These are phyloP conservation scores for Eurystomus glaucurus DNA, from an alignment of 2,797 vertebrate genomes.

Conservation along the genomic window DNA sequence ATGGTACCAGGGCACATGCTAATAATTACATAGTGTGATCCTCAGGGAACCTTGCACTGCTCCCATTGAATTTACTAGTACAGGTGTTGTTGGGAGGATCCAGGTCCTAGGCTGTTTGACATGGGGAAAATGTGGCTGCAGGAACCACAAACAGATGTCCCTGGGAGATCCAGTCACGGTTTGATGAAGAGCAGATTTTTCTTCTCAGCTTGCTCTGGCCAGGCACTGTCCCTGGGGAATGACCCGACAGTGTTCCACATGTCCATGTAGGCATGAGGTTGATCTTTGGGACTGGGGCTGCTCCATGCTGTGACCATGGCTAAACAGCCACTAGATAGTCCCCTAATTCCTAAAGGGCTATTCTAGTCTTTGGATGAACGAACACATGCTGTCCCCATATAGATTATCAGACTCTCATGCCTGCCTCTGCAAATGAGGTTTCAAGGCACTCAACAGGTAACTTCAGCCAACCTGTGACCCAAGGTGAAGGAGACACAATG, in stretches of 20 bases:
- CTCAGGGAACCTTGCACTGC: neutral
- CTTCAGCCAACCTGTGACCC: neutral
- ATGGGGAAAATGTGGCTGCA: neutral
- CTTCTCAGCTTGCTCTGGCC: neutral
- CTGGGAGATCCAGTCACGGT: neutral
- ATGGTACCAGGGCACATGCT: neutral
- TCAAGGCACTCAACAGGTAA: neutral
- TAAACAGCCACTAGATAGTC: neutral
- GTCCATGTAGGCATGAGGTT: neutral
- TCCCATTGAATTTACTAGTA: neutral
- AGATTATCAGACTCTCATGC: neutral
- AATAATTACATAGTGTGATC: neutral
- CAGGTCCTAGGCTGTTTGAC: neutral
- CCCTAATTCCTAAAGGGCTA: neutral
- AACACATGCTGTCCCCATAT: neutral
- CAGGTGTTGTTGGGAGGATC: neutral
- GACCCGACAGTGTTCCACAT: neutral
- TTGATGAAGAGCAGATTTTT: neutral
- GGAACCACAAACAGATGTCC: neutral
- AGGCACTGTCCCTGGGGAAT: neutral
- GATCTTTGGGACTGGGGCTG: neutral
- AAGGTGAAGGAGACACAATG: neutral
- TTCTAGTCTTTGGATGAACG: neutral
- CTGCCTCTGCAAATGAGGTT: neutral
- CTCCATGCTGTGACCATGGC: neutral